Evolutionary conservation across 2,888 invertebrate genomes (phyloP), one percentile per base, ranked within the genome.

Genomic region (Dasypolia templi): DNA sequence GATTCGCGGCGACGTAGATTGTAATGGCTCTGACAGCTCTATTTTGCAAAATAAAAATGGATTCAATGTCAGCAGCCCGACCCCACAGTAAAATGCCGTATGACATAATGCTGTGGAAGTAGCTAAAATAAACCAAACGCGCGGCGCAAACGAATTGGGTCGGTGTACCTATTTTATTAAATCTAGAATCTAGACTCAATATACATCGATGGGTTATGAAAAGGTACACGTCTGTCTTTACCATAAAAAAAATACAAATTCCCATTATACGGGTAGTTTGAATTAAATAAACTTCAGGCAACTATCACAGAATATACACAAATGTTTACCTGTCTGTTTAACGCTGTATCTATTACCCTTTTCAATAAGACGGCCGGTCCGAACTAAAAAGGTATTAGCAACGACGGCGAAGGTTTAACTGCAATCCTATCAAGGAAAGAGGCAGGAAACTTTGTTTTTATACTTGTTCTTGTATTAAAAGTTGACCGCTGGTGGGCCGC

Each of bases 371-470:
- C 70, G 71, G 44, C 61, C 49, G 44, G 78, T 72, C 58, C 46
- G n/a, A 83, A 78, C 66, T 73, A 46, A 72, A 76, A 55, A 58
- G 73, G 71, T 69, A 67, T 80, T 78, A 79, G 49, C 58, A 65
- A 67, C 51, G 68, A 53, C 72, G 77, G 78, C 55, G 71, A 77
- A 67, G 79, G 75, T 86, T 86, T 82, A 79, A 79, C 73, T 75
- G 68, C 70, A 81, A 86, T 84, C 75, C 72, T 68, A 81, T 84
- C 75, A 87, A 75, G 66, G 69, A 75, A 80, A 53, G 46, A 66
- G 61, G 74, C 59, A 65, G 58, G 39, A 59, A 72, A 66, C 63
- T 81, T 68, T 76, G 39, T 81, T 75, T 77, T 77, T 77, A 76
- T 65, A 72, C 64, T 77, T 67, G 73, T 68, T 80, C 73, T 64